phyloP scores from a whole-genome alignment of 2,113 vertebrate genomes.

The Sebastes fasciatus region DNA sequence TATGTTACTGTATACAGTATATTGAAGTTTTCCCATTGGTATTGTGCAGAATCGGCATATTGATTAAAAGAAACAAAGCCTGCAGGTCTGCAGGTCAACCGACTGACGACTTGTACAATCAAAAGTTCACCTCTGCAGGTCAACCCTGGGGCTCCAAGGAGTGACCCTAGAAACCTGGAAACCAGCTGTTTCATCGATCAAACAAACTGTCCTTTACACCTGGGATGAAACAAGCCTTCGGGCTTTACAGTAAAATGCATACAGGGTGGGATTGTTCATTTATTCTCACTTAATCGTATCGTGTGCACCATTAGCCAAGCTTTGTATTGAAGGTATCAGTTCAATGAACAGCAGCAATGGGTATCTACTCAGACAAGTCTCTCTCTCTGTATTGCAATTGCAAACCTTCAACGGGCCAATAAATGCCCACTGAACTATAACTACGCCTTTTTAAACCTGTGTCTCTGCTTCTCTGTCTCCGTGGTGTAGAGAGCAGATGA shows the following conservation, averaged over 20 bases:
- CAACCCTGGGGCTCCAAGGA: background rate
- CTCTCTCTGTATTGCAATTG: background rate
- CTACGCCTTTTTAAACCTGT: conserved; percentile 42
- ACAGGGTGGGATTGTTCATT: background rate
- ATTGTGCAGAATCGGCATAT: background rate
- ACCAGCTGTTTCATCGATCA: conserved; percentile 37
- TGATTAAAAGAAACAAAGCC: conserved; percentile 11
- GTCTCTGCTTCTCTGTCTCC: conserved; percentile 15
- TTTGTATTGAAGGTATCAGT: background rate
- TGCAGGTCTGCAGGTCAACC: conserved; percentile 8
- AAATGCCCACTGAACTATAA: conserved; percentile 42
- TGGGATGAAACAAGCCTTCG: conserved; percentile 2
- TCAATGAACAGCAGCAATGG: background rate
- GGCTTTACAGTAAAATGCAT: conserved; percentile 19
- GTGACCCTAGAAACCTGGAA: background rate
- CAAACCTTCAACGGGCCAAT: conserved; percentile 46
- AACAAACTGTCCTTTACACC: background rate
- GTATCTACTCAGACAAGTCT: conserved; percentile 11
- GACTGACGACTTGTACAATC: background rate
- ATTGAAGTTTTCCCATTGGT: conserved; percentile 5
- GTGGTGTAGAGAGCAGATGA: conserved; percentile 39
- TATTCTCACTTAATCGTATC: conserved; percentile 1
- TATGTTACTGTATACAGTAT: background rate
- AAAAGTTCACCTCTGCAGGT: conserved; percentile 32
- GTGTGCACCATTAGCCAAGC: conserved; percentile 12